Evolutionary conservation across 2,113 vertebrate genomes (phyloP).

Genomic region (Zosterops japonicus): DNA sequence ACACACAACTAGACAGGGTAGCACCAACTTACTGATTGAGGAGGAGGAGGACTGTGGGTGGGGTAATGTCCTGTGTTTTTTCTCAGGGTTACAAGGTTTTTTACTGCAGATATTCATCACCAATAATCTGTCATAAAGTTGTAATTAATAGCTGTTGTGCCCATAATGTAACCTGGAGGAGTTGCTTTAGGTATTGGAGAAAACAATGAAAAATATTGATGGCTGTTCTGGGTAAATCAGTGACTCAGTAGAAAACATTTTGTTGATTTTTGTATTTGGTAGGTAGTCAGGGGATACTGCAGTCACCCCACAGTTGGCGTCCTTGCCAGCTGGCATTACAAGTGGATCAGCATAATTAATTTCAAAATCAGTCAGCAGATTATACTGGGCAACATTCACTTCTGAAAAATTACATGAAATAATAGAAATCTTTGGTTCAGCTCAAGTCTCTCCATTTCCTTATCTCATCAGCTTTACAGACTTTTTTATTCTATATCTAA

Average conservation of each 20-base stretch:
- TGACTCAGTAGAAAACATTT: constrained; percentile 2
- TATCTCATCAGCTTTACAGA: background rate
- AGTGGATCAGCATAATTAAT: constrained; percentile 37
- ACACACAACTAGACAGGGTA: background rate
- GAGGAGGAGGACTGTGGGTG: background rate
- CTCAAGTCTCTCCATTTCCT: background rate
- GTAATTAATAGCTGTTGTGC: background rate
- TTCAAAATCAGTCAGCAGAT: constrained; percentile 25
- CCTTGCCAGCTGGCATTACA: constrained; percentile 28
- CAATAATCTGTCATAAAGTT: background rate
- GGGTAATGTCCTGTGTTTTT: background rate
- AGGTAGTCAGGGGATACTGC: constrained; percentile 51
- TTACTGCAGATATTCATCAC: background rate
- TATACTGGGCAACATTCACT: background rate
- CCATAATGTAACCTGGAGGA: background rate
- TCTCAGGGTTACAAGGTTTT: background rate
- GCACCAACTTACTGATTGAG: background rate
- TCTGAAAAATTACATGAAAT: background rate
- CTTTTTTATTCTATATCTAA: background rate
- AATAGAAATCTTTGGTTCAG: background rate
- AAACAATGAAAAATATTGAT: background rate
- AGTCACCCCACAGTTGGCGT: background rate
- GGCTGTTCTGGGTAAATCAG: background rate
- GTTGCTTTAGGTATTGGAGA: background rate
- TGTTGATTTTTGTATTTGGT: constrained; percentile 50